Base-by-base conservation (phyloP, 2,888 invertebrate genomes). In the Himalopsyche japonica region DNA sequence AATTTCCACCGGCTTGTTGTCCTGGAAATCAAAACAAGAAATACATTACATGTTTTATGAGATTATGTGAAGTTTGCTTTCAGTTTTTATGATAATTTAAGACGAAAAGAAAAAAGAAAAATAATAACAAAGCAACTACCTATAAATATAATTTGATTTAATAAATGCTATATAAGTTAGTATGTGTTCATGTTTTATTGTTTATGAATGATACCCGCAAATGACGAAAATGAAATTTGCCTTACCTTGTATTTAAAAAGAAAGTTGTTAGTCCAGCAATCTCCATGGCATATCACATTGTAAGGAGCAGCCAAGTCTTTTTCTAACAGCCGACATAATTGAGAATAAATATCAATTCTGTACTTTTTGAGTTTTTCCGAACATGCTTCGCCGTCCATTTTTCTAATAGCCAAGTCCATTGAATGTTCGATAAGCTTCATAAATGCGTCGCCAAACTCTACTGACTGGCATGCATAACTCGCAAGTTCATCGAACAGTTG, bases 221-320 rank as follows among this genome's bases (percentile, higher is more conserved):
- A 12, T 43, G 37, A 43, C 10, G 37, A 10, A 8, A 10, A n/a
- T n/a, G n/a, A 43, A 12, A 15, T 37, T 48, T 30, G 8, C 27
- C 82, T 79, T 34, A 85, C 86, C 82, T 85, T 57, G 48, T 87
- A 86, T 80, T 87, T 86, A 70, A 86, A 86, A 5, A 87, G 79
- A 43, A 85, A 82, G 76, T 87, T 87, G 47, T 86, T 87, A 5
- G 30, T 49, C 84, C 87, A 86, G 57, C 84, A 87, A 76, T 87
- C 87, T 49, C 84, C 85, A 34, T 87, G 87, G 27, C 85, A 84
- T 18, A 86, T 49, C 5, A 85, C 80, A 77, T 81, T 81, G 49
- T 81, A 84, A 30, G 79, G 70, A 30, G 43, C 64, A 8, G 78
- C 80, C 49, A 70, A 18, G 18, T 64, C 81, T n/a, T 37, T 24